phyloP scores from a whole-genome alignment of 1,140 invertebrate species.

The Neodiprion fabricii region DNA sequence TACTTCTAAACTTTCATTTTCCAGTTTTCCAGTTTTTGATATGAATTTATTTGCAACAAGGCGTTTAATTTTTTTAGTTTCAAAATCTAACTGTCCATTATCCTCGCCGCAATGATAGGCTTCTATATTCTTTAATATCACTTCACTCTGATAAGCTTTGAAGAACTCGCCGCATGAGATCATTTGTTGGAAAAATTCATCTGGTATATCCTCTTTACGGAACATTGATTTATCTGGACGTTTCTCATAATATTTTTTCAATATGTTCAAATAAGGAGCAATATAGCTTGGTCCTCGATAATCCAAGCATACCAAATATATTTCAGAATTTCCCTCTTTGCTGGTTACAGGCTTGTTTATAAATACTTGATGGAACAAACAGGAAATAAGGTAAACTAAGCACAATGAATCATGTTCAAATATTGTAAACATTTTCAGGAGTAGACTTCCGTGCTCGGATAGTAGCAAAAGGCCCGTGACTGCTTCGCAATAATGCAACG shows the following conservation, averaged over 20 bases:
- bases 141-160: conserved; percentile 68
- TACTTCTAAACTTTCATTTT: conserved; percentile 31
- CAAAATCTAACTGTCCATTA: conserved; percentile 16
- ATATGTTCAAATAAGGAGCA: conserved; percentile 54
- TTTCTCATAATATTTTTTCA: conserved; percentile 63
- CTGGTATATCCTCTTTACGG: conserved; percentile 66
- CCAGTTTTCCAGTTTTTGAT: conserved; percentile 27
- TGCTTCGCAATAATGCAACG: conserved; percentile 84
- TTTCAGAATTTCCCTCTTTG: conserved; percentile 93
- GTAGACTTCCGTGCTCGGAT: conserved; percentile 74
- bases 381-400: conserved; percentile 81
- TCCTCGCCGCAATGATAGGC: conserved; percentile 54
- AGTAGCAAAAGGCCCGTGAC: conserved; percentile 77
- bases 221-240: conserved; percentile 63
- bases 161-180: conserved; percentile 69
- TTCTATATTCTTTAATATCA: conserved; percentile 70
- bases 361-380: conserved; percentile 74
- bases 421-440: conserved; percentile 94
- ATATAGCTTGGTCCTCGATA: conserved; percentile 64
- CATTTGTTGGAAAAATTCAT: conserved; percentile 73
- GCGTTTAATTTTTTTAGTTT: conserved; percentile 30
- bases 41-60: conserved; percentile 43
- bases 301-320: conserved; percentile 82
- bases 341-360: conserved; percentile 90
- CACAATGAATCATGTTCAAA: conserved; percentile 84